Percentiles rank a stretch among this genome's conserved stretches.
These are phyloP conservation scores for Channa maculata DNA, from an alignment of 2,113 vertebrate genomes.

Conservation along the genomic window DNA sequence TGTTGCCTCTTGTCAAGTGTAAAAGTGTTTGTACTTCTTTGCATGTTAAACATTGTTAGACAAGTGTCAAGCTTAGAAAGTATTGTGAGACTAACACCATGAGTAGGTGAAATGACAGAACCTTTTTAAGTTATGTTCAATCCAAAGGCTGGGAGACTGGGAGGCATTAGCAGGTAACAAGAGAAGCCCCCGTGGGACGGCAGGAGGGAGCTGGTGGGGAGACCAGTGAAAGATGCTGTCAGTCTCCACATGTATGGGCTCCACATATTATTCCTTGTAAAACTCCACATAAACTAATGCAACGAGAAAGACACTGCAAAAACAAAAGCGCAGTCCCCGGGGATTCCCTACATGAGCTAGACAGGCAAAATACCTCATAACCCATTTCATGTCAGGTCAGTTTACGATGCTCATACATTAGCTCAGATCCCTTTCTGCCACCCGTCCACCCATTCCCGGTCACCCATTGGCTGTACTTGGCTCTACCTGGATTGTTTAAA, in stretches of 20 bases:
- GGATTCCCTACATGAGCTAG: slow-evolving; percentile 14
- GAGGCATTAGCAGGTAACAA: slow-evolving; percentile 64
- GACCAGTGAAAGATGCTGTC: slow-evolving; percentile 73
- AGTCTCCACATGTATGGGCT: slow-evolving; percentile 63
- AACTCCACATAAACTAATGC: slow-evolving; percentile 46
- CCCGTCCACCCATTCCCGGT: not conserved
- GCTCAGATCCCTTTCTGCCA: slow-evolving; percentile 26
- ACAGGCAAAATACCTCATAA: slow-evolving; percentile 47
- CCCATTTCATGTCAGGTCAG: slow-evolving; percentile 58
- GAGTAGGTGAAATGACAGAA: slow-evolving; percentile 37
- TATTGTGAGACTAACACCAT: not conserved
- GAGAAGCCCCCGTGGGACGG: slow-evolving; percentile 56
- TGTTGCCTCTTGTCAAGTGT: not conserved
- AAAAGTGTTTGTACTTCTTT: slow-evolving; percentile 7
- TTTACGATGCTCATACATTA: slow-evolving; percentile 57
- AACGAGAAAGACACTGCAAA: slow-evolving; percentile 58
- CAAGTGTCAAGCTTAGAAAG: not conserved
- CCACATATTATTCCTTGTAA: slow-evolving; percentile 57
- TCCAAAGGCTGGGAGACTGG: slow-evolving; percentile 29
- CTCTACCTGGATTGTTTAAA: slow-evolving; percentile 24
- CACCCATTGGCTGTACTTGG: slow-evolving; percentile 22
- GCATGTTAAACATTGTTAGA: not conserved
- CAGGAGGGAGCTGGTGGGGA: slow-evolving; percentile 17
- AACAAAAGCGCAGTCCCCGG: slow-evolving; percentile 46
- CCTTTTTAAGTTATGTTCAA: slow-evolving; percentile 16